Evolutionary conservation across 2,113 vertebrate species (phyloP), one percentile per base, ranked within the genome.

Genomic region (Scytalopus superciliaris): DNA sequence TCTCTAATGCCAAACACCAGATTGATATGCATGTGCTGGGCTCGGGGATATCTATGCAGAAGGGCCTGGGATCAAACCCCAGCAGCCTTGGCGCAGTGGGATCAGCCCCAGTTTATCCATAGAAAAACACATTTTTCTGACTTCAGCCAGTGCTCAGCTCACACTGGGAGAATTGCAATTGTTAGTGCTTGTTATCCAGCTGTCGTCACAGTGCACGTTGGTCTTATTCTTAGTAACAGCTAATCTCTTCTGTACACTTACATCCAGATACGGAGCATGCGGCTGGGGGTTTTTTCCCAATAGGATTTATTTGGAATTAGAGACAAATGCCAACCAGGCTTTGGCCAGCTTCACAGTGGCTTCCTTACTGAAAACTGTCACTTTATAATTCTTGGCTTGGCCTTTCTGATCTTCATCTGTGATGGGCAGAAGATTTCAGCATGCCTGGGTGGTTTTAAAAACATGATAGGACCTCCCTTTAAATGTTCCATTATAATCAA

Each of bases 71-170:
- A 64, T 78, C 42, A 63, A 86, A 59, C 23, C 21, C 27, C 1
- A 4, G 10, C 52, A 59, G n/a, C 35, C 39, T 64, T 1, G 0
- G 45, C 3, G 0, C 0, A 0, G 62, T 31, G 50, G 42, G 39
- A 55, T 74, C 56, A 47, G 64, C 44, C 37, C n/a, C 0, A 0
- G 13, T 62, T 93, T 84, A 63, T 50, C 50, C 56, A 6, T 2
- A 75, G 84, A 33, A 73, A 81, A 72, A 27, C 2, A 6, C 8
- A 1, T 73, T 82, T 77, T 82, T 87, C 39, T 63, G 76, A 12
- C 56, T 76, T 50, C 23, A 40, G 24, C 33, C 49, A 7, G 68
- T 44, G 84, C 70, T 84, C 33, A 3, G 42, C 33, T 90, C 60
- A 13, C 6, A 6, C 33, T 52, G 45, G 27, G 55, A 55, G 70